Conservation (phyloP, 2,888 invertebrate genomes). For the Eupelmus urozonus region DNA sequence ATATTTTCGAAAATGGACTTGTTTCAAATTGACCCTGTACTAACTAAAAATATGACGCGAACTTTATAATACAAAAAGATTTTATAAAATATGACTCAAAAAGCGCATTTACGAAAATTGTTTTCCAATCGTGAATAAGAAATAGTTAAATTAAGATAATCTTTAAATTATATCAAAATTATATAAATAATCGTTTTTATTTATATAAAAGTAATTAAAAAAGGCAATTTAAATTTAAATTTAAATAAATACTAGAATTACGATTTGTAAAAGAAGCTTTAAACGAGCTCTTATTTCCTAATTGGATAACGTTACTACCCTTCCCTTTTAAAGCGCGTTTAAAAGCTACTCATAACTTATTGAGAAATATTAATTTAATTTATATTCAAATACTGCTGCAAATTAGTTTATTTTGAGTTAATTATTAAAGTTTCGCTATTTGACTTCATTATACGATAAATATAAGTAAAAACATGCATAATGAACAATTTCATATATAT, state of each 20-base stretch:
- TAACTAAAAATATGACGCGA: not conserved
- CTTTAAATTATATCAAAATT: no score
- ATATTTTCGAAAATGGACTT: constrained; percentile 8
- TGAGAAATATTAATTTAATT: not conserved
- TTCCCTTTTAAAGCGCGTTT: not conserved
- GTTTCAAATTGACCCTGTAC: constrained; percentile 19
- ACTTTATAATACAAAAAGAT: constrained; percentile 23
- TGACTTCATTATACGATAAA: no score
- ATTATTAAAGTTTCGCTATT: no score
- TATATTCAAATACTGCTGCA: not conserved
- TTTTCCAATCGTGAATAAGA: not conserved
- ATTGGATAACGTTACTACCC: constrained; percentile 27
- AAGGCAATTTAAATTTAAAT: no score
- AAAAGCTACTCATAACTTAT: not conserved
- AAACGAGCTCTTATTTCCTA: not conserved
- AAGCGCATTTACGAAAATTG: constrained; percentile 16
- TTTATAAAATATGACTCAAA: not conserved
- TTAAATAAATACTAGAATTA: no score
- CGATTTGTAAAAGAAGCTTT: not conserved
- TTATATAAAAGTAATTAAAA: no score
- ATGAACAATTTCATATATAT: no score
- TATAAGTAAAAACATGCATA: no score
- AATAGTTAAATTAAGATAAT: no score
- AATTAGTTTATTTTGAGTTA: no score
- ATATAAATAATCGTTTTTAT: not conserved